These are phyloP conservation scores for Camelus dromedarius DNA, from an alignment of 2,113 vertebrate genomes.

Conservation along the genomic window DNA sequence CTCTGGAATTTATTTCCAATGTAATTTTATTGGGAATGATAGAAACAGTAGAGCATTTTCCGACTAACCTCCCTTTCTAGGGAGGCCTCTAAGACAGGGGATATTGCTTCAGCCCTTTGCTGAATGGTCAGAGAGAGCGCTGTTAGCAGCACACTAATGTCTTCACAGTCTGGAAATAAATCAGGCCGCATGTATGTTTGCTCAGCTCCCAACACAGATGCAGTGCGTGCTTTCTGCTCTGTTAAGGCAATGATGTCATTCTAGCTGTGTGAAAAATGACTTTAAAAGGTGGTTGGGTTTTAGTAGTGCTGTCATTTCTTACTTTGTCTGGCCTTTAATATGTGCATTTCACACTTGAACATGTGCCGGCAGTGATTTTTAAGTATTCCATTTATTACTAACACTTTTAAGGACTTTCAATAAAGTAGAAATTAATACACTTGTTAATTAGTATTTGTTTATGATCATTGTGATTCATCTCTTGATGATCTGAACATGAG, in stretches of 20 bases:
- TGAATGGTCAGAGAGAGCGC: constrained; percentile 75
- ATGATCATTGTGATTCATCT: constrained; percentile 15
- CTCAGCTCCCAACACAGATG: constrained; percentile 70
- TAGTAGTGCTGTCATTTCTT: constrained; percentile 78
- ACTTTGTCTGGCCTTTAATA: constrained; percentile 74
- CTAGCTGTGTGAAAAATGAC: constrained; percentile 80
- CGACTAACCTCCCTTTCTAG: background rate
- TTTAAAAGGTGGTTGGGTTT: constrained; percentile 82
- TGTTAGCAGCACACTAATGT: constrained; percentile 80
- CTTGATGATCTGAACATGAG: constrained; percentile 56
- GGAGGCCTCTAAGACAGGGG: background rate
- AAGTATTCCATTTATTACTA: constrained; percentile 69
- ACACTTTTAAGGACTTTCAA: constrained; percentile 50
- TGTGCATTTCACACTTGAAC: constrained; percentile 65
- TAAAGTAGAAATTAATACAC: constrained; percentile 65
- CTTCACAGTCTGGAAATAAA: constrained; percentile 80
- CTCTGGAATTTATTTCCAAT: background rate
- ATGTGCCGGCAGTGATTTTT: constrained; percentile 64
- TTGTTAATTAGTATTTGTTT: constrained; percentile 58
- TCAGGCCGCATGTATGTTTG: constrained; percentile 78
- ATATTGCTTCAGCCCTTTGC: constrained; percentile 58
- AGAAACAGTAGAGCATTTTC: background rate
- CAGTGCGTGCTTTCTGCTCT: constrained; percentile 67
- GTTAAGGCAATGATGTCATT: constrained; percentile 81
- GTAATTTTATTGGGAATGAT: constrained; percentile 3